phyloP scores from a whole-genome alignment of 2,888 invertebrate genomes.

The Oscheius sp. region DNA sequence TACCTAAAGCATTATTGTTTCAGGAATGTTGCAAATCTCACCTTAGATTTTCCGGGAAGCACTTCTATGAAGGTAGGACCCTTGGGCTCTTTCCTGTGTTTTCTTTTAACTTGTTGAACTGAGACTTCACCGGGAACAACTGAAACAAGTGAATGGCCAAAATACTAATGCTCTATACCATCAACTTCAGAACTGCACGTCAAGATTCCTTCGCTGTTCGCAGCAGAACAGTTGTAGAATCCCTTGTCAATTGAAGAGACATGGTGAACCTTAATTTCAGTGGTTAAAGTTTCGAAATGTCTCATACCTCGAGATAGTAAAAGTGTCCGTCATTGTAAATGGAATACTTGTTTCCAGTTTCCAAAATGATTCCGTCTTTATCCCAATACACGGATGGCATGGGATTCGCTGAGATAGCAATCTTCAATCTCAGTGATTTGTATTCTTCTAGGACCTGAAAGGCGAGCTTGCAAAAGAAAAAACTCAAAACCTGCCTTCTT shows the following conservation, averaged over 20 bases:
- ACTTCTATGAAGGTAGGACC: conserved; percentile 70
- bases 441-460: conserved; percentile 65
- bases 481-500: conserved; percentile 47
- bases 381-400: conserved; percentile 68
- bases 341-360: conserved; percentile 74
- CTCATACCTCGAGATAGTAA: conserved; percentile 71
- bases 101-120: conserved; percentile 49
- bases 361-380: conserved; percentile 68
- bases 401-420: conserved; percentile 72
- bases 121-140: conserved; percentile 39
- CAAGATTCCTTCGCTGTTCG: conserved; percentile 70
- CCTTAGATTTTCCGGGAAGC: conserved; percentile 64
- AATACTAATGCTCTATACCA: neutral
- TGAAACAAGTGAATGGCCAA: neutral
- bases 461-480: neutral
- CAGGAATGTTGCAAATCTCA: neutral
- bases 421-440: conserved; percentile 71
- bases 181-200: conserved; percentile 69
- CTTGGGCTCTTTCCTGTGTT: conserved; percentile 55
- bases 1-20: conserved; percentile 39
- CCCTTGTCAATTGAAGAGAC: conserved; percentile 66
- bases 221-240: conserved; percentile 73
- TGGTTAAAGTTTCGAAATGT: neutral
- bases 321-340: conserved; percentile 74
- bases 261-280: conserved; percentile 65